Base-by-base conservation (phyloP, 2,888 invertebrate species). In the Embidobia sp. region DNA sequence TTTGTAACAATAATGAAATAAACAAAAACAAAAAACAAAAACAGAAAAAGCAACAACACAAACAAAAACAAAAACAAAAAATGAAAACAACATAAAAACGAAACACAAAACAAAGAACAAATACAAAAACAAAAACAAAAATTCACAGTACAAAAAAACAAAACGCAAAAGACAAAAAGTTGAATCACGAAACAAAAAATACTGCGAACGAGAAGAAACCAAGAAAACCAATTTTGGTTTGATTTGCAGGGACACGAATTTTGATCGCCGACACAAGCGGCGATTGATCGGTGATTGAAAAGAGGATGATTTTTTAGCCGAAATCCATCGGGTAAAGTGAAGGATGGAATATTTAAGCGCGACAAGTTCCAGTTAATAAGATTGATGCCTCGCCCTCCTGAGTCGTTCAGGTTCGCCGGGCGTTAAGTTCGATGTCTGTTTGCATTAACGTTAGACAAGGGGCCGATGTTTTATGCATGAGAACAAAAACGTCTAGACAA, bases 401-500 rank as follows among this genome's bases (percentile, higher is more conserved):
- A 42, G 78, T 61, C 51, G 51, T 73, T 64, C 61, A 33, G 49
- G 44, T 46, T 57, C 61, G 22, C 15, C 26, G 42, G 53, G 63
- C 48, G 61, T 74, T 73, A 69, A 79, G 78, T 82, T 82, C 81
- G 79, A 80, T 81, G 83, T 84, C 85, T 81, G 83, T 81, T 83
- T 82, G 82, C 84, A 84, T 85, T 84, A 85, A 80, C 83, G 78
- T 82, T 82, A 73, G 77, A 82, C 81, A 82, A 81, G 80, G 67
- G 42, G 49, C 29, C 77, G 53, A 85, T 86, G 82, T 84, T 85
- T 85, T 86, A 86, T 86, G 84, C 85, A 86, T 85, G 83, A 86
- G 75, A 67, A 76, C 73, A 81, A 81, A 82, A 85, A 79, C 77
- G 80, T 70, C 79, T 57, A 78, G 78, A 83, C 80, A 81, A 80